Percentiles rank a stretch among this genome's conserved stretches.
Conservation (phyloP, 2,888 invertebrate species). For the Drosophila kuntzei region DNA sequence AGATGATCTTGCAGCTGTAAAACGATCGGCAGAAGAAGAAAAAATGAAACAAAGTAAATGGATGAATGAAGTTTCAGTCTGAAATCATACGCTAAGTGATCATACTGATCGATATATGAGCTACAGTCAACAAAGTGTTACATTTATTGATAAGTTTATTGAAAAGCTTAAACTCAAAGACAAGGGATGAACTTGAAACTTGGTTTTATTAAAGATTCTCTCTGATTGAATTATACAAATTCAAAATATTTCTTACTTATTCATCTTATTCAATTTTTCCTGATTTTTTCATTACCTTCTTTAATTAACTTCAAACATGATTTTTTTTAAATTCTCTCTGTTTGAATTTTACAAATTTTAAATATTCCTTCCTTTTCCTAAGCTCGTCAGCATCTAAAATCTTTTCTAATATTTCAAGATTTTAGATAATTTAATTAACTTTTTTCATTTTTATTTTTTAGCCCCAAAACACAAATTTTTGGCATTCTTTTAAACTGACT, state of each 20-base stretch:
- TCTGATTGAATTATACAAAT: background rate
- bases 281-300: too few species aligned
- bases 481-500: conserved; percentile 8
- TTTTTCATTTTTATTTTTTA: background rate
- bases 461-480: background rate
- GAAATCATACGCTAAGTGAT: conserved; percentile 32
- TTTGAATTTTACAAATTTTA: background rate
- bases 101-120: conserved; percentile 48
- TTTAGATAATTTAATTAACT: conserved; percentile 25
- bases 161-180: background rate
- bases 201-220: background rate
- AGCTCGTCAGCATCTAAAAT: background rate
- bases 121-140: conserved; percentile 24
- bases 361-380: background rate
- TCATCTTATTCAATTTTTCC: too few species aligned
- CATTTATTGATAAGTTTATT: conserved; percentile 21
- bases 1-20: conserved; percentile 57
- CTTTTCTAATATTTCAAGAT: background rate
- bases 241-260: background rate
- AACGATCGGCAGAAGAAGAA: conserved; percentile 36
- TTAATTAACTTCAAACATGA: background rate
- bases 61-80: conserved; percentile 41
- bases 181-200: background rate
- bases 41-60: conserved; percentile 58
- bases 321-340: background rate